phyloP scores from a whole-genome alignment of 2,888 invertebrate genomes.

The Conops quadrifasciatus region DNA sequence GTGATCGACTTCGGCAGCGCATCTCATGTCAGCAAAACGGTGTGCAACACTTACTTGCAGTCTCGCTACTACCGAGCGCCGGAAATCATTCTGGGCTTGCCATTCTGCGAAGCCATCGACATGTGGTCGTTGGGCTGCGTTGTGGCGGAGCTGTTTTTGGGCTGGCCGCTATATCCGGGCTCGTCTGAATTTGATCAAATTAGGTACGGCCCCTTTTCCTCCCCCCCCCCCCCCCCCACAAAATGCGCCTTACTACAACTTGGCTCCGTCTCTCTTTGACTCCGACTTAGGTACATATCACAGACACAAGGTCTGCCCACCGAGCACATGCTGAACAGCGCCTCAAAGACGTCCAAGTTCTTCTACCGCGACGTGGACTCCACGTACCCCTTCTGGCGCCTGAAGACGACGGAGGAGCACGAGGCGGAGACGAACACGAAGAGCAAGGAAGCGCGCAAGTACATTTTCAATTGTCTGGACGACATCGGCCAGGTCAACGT shows the following conservation, averaged over 20 bases:
- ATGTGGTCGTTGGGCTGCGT: constrained; percentile 99
- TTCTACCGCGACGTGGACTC: constrained; percentile 97
- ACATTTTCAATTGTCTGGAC: constrained; percentile 98
- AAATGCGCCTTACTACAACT: not conserved
- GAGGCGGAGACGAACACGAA: constrained; percentile 97
- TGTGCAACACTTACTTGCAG: constrained; percentile 99
- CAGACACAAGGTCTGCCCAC: constrained; percentile 98
- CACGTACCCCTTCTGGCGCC: constrained; percentile 85
- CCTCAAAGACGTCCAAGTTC: constrained; percentile 98
- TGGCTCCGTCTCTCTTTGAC: not conserved
- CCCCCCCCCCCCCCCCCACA: no score
- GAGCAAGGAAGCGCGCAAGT: constrained; percentile 99
- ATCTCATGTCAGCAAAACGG: constrained; percentile 98
- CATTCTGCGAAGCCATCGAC: constrained; percentile 99
- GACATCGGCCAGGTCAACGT: constrained; percentile 98
- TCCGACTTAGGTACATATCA: constrained; percentile 76
- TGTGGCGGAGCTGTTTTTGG: constrained; percentile 97
- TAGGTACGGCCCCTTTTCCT: constrained; percentile 68
- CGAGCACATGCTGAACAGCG: constrained; percentile 95
- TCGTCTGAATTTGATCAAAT: constrained; percentile 99
- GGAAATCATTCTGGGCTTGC: constrained; percentile 95
- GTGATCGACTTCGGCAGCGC: constrained; percentile 99
- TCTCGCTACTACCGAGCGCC: constrained; percentile 98
- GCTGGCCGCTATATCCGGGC: constrained; percentile 99
- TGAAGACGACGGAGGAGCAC: constrained; percentile 97